A percentile compares a stretch with the other conserved stretches of the same genome.
These are phyloP conservation scores for Argopecten irradians DNA, from an alignment of 1,140 invertebrate species.

Conservation along the genomic window DNA sequence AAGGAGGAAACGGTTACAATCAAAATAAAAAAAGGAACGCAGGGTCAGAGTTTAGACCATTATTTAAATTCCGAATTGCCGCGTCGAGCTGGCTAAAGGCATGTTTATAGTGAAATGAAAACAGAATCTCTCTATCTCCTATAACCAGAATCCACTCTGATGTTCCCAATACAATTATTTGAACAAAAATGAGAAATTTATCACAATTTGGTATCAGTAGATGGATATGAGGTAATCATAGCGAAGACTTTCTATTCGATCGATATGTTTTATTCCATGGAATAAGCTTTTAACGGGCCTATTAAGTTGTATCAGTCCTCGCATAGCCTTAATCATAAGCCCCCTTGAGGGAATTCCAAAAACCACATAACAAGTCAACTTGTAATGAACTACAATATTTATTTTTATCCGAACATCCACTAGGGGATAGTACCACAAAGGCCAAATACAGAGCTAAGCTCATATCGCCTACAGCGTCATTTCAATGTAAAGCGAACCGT, in stretches of 20 bases:
- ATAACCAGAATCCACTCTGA: neutral
- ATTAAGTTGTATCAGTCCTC: neutral
- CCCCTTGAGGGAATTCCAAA: neutral
- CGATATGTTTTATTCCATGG: neutral
- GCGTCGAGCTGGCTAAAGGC: neutral
- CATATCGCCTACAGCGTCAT: neutral
- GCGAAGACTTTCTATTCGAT: neutral
- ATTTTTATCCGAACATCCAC: neutral
- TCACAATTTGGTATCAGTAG: neutral
- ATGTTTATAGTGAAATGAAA: neutral
- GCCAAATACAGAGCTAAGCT: neutral
- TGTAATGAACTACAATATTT: neutral
- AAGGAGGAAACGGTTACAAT: neutral
- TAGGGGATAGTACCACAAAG: neutral
- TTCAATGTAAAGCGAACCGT: neutral
- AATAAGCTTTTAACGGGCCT: neutral
- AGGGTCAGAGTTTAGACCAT: neutral
- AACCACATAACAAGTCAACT: neutral
- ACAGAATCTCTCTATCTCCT: neutral
- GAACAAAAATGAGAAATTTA: conserved; percentile 12
- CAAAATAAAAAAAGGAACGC: neutral
- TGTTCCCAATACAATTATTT: neutral
- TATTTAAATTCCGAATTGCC: neutral
- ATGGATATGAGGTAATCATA: neutral
- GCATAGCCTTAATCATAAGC: neutral